Conservation (phyloP, 2,797 vertebrate genomes). For the Pipistrellus pygmaeus region DNA sequence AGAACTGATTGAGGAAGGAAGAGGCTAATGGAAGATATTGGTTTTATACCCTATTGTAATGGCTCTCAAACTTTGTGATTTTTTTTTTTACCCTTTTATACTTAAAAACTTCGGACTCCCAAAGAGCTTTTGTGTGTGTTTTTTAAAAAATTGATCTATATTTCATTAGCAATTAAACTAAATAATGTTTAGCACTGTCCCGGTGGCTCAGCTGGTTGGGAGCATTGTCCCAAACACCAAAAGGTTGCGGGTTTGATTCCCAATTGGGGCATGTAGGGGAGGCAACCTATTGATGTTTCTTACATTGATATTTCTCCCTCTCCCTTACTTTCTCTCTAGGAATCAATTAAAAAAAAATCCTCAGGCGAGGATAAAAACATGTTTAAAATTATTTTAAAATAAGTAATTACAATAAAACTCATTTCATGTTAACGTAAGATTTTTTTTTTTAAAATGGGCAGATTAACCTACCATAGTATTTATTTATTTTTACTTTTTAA, state of each 20-base stretch:
- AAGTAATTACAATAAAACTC: not conserved
- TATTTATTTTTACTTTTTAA: too few species aligned
- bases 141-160: not conserved
- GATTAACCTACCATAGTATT: too few species aligned
- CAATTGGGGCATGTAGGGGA: not conserved
- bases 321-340: not conserved
- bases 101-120: not conserved
- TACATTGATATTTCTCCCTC: not conserved
- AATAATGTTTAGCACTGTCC: not conserved
- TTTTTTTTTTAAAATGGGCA: not conserved
- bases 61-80: not conserved
- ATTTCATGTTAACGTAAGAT: not conserved
- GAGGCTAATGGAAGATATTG: not conserved
- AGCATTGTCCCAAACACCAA: not conserved
- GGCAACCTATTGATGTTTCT: not conserved
- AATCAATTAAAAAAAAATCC: not conserved
- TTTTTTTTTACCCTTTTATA: not conserved
- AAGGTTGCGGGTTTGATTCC: not conserved
- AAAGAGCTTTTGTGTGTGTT: not conserved
- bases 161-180: not conserved
- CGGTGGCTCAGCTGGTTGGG: not conserved
- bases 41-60: not conserved
- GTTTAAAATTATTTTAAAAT: constrained; percentile 26
- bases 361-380: not conserved
- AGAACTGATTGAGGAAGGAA: not conserved